phyloP scores from a whole-genome alignment of 2,113 vertebrate species.

The Ornithorhynchus anatinus region DNA sequence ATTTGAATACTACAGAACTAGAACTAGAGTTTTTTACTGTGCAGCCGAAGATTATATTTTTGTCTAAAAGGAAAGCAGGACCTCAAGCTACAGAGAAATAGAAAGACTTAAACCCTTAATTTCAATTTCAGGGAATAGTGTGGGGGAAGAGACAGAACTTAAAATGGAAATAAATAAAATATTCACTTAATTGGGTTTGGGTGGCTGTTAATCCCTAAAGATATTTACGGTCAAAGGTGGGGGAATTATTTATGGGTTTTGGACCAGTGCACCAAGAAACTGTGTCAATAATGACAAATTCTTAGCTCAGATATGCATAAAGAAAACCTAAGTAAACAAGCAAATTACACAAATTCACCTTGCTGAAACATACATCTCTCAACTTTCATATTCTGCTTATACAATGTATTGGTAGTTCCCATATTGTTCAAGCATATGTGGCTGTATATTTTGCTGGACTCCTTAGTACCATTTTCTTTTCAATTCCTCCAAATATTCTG shows the following conservation, averaged over 20 bases:
- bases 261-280: background rate
- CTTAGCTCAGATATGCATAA: background rate
- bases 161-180: background rate
- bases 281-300: background rate
- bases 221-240: background rate
- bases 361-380: background rate
- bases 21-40: constrained; percentile 12
- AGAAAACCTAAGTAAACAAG: background rate
- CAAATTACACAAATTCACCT: background rate
- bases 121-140: background rate
- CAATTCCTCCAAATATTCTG: constrained; percentile 12
- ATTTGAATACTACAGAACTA: constrained; percentile 32
- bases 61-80: constrained; percentile 6
- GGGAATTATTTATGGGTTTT: background rate
- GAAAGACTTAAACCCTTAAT: background rate
- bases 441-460: constrained; percentile 30
- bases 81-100: background rate
- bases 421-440: constrained; percentile 18
- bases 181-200: background rate
- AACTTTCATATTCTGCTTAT: no score
- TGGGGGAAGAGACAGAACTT: no score
- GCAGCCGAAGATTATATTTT: constrained; percentile 2
- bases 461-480: constrained; percentile 51
- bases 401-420: constrained; percentile 35
- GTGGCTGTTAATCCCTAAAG: background rate